Percentiles rank a stretch among this genome's conserved stretches.
Conservation (phyloP, 2,797 vertebrate genomes). For the Clamator glandarius region DNA sequence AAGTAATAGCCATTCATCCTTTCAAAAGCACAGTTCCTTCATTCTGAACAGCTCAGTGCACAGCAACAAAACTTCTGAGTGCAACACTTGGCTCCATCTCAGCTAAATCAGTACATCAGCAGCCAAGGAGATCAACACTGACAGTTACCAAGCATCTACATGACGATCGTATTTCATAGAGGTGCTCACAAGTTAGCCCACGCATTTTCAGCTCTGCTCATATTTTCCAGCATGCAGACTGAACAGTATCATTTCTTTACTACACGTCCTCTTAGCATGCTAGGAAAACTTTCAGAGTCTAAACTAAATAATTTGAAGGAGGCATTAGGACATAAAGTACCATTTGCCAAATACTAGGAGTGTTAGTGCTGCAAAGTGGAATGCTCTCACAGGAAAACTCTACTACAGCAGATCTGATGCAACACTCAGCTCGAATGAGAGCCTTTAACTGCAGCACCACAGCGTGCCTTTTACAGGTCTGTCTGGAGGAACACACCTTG, state of each 20-base stretch:
- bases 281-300: neutral
- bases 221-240: neutral
- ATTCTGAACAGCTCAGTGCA: constrained; percentile 29
- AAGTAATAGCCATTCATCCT: constrained; percentile 44
- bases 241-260: neutral
- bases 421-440: neutral
- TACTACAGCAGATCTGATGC: neutral
- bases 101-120: constrained; percentile 30
- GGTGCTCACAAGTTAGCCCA: constrained; percentile 23
- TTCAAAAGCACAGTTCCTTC: constrained; percentile 15
- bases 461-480: neutral
- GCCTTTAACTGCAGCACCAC: neutral
- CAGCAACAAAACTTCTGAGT: neutral
- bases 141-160: neutral
- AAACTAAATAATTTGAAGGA: neutral
- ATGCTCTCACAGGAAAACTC: neutral
- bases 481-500: neutral
- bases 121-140: constrained; percentile 7
- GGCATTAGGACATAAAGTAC: neutral
- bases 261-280: neutral
- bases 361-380: neutral
- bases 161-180: constrained; percentile 33
- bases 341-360: neutral
- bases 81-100: constrained; percentile 25
- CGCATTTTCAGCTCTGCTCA: neutral